Evolutionary conservation across 2,888 invertebrate genomes (phyloP), one percentile per base, ranked within the genome.

Genomic region (Drosophila cognata): DNA sequence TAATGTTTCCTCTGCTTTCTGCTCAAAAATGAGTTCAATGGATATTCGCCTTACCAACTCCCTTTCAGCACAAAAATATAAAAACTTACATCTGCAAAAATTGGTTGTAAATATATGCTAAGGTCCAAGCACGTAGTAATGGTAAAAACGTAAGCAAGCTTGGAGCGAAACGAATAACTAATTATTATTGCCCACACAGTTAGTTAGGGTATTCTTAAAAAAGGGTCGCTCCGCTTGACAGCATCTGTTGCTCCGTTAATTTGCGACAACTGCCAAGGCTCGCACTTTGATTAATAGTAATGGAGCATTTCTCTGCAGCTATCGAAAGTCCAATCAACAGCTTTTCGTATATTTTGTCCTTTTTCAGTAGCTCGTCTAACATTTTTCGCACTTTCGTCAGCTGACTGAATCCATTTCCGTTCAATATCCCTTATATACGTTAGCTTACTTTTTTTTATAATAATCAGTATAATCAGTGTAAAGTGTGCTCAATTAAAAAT

Each of bases 211-310:
- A 59, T 66, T 38, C 25, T 29, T 28, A 29, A 46, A 57, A 55
- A 80, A 80, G 62, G 73, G 78, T 75, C 81, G 74, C 63, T 60
- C 36, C 79, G 84, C 79, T 79, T 73, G 79, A 78, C 25, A 62
- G 66, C 61, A 60, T 73, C 57, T 63, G 68, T 51, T 46, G 66
- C 66, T 66, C 46, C 72, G 75, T 74, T 82, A 74, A 81, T 82
- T 83, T 81, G 83, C 71, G 62, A 71, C 61, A 73, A 74, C 71
- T 66, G 58, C 58, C 48, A 48, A 28, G 67, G 55, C 41, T 65
- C 69, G 52, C 71, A 67, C 72, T 81, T 89, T 82, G 74, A 82
- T 86, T 75, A 81, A 71, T 88, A 88, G 77, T 76, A 82, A 87
- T 81, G 71, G 64, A 60, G 56, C 43, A 61, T 66, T 71, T 56